Percentiles rank a stretch among this genome's conserved stretches.
These are phyloP conservation scores for Asteroscopus sphinx DNA, from an alignment of 2,888 invertebrate species.

Conservation along the genomic window DNA sequence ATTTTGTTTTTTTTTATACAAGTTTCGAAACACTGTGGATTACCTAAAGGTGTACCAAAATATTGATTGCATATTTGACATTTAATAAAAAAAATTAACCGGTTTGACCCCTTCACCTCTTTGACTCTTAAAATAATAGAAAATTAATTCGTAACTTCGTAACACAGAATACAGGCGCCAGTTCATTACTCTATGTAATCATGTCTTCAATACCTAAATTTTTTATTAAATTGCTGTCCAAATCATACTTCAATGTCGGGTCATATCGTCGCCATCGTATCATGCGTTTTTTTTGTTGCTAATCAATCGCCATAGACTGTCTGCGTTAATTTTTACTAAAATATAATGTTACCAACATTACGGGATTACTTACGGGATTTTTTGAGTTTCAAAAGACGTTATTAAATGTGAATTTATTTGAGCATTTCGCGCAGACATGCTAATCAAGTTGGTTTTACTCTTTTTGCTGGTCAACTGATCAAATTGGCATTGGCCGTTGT, in stretches of 20 bases:
- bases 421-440: slow-evolving; percentile 10
- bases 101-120: slow-evolving; percentile 5
- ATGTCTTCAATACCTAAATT: slow-evolving; percentile 27
- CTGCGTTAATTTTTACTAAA: slow-evolving; percentile 37
- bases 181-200: slow-evolving; percentile 49
- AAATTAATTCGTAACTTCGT: slow-evolving; percentile 27
- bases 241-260: slow-evolving; percentile 49
- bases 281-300: slow-evolving; percentile 45
- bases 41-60: too few species aligned
- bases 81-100: too few species aligned
- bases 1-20: too few species aligned
- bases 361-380: slow-evolving; percentile 63
- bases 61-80: too few species aligned
- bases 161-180: slow-evolving; percentile 36
- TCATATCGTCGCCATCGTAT: slow-evolving; percentile 3
- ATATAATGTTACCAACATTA: slow-evolving; percentile 55
- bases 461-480: slow-evolving; percentile 9
- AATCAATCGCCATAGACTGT: slow-evolving; percentile 34
- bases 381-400: slow-evolving; percentile 21
- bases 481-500: neutral
- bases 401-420: slow-evolving; percentile 23
- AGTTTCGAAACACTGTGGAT: too few species aligned
- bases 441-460: slow-evolving; percentile 22
- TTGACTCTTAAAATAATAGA: slow-evolving; percentile 10
- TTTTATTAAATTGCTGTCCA: slow-evolving; percentile 21